phyloP scores from a whole-genome alignment of 2,113 vertebrate genomes.

The Anhinga anhinga region DNA sequence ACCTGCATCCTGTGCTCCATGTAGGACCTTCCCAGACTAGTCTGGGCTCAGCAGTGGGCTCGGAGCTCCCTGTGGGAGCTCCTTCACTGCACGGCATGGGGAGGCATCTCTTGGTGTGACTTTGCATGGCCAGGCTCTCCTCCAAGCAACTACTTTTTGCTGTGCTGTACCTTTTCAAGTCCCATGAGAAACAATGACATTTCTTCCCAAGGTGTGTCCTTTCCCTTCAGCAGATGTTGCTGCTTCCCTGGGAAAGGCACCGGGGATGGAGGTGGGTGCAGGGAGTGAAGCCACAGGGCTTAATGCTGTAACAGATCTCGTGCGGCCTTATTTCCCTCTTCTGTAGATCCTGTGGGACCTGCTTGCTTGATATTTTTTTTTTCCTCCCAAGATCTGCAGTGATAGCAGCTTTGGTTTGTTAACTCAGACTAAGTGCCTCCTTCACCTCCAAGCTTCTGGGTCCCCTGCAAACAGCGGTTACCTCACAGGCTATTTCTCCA shows the following conservation, averaged over 20 bases:
- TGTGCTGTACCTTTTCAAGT: background rate
- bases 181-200: background rate
- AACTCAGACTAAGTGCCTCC: background rate
- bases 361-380: background rate
- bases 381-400: background rate
- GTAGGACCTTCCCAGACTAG: background rate
- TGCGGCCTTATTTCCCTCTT: background rate
- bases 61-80: background rate
- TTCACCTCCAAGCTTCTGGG: background rate
- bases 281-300: background rate
- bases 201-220: background rate
- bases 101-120: background rate
- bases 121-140: background rate
- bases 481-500: background rate
- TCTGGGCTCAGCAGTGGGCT: background rate
- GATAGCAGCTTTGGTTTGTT: background rate
- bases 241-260: background rate
- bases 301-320: background rate
- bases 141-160: background rate
- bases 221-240: background rate
- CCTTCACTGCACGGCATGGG: fast-evolving
- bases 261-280: background rate
- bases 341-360: background rate
- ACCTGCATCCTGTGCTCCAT: background rate
- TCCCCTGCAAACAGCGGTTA: background rate